phyloP scores from a whole-genome alignment of 2,888 invertebrate genomes.

The Lysandra coridon region DNA sequence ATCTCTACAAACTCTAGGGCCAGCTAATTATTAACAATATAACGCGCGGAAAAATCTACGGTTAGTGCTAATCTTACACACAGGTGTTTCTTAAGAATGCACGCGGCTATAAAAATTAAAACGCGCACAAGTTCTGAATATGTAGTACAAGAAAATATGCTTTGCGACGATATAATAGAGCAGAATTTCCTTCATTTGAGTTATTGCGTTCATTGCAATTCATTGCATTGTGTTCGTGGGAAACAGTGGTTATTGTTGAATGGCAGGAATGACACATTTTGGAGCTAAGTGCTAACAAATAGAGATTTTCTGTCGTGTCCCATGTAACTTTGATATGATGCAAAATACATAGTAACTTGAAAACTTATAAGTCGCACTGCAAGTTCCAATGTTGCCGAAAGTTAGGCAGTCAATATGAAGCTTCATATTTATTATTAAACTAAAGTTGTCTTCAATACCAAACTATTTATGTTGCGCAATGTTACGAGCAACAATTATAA shows the following conservation, averaged over 20 bases:
- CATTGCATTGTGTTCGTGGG: constrained; percentile 25
- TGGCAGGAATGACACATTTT: background rate
- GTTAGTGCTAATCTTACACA: constrained; percentile 9
- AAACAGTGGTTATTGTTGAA: constrained; percentile 9
- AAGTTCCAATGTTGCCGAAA: background rate
- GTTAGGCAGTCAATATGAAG: background rate
- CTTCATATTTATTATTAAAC: too few relatives aligned
- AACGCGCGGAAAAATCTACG: background rate
- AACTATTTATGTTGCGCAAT: too few relatives aligned
- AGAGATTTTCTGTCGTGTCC: background rate
- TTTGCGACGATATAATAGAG: background rate
- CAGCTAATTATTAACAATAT: background rate
- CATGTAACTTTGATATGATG: background rate
- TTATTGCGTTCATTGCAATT: background rate
- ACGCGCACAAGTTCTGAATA: constrained; percentile 10
- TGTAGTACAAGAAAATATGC: background rate
- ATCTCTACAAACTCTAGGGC: background rate
- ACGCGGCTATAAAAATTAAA: background rate
- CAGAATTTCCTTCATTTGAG: background rate
- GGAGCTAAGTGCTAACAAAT: background rate
- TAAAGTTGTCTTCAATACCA: too few relatives aligned
- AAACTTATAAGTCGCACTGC: background rate
- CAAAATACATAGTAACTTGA: background rate
- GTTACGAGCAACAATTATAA: too few relatives aligned
- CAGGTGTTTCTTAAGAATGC: constrained; percentile 29